Evolutionary conservation across 2,113 vertebrate genomes (phyloP), one percentile per base, ranked within the genome.

Genomic region (Peromyscus maniculatus): DNA sequence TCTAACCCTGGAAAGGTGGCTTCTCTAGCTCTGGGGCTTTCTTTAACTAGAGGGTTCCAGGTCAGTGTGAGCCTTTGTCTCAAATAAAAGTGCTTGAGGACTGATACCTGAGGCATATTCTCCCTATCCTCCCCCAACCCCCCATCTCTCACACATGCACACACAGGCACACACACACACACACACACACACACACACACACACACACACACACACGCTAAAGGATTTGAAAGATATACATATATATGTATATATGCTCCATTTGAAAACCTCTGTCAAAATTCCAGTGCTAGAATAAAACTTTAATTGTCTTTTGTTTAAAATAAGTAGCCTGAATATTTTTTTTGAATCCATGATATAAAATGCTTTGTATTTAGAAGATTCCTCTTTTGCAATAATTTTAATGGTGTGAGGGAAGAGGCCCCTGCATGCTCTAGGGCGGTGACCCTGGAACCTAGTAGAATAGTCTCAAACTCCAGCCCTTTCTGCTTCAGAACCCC

Each of bases 201-300:
- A 64, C n/a, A 43, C 0, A 1, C 5, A 28, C 15, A 4, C 82
- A 12, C 16, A n/a, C 7, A 36, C 26, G 4, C 8, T 4, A 26
- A 77, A 90, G 19, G 57, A 87, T 39, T 43, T 90, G 43, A 67
- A 92, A 39, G 19, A 19, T 24, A 24, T 8, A 64, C 22, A 22
- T 64, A 64, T 64, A 7, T 64, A 24, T 64, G 15, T 36, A 17
- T 31, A 28, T n/a, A 69, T 36, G 24, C 46, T 94, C 71, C 52
- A 72, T 9, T 36, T 3, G n/a, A 95, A 96, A 94, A 28, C 2
- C 75, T 91, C 55, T 90, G 31, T 84, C 24, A 77, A 95, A 95
- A 92, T 26, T 57, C 49, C 26, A 33, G 55, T 84, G 64, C 55
- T 26, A 79, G 78, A n/a, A 71, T 7, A 52, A 82, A 4, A 28